These are phyloP conservation scores for Hyposoter didymator DNA, from an alignment of 2,888 invertebrate species.

Conservation along the genomic window DNA sequence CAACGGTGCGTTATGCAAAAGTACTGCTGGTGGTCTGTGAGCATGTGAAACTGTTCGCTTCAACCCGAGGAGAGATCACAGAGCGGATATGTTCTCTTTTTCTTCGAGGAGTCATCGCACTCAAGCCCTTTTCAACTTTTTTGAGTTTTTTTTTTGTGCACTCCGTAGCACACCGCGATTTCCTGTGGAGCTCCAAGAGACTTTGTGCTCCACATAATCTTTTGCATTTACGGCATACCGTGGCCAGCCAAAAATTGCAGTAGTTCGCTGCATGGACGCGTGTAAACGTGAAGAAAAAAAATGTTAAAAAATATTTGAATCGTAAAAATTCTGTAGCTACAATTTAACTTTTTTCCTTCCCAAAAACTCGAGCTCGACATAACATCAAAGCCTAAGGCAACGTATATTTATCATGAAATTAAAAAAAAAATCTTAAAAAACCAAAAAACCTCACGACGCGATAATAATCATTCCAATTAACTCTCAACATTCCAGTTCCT, in stretches of 20 bases:
- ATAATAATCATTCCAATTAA: background rate
- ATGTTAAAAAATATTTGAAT: background rate
- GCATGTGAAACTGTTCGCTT: slow-evolving; percentile 62
- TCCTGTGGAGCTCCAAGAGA: slow-evolving; percentile 36
- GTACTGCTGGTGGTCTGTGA: slow-evolving; percentile 62
- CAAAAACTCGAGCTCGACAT: background rate
- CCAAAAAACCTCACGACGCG: background rate
- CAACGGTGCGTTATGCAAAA: slow-evolving; percentile 43
- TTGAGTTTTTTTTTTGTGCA: background rate
- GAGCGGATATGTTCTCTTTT: slow-evolving; percentile 72
- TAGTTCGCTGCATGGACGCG: slow-evolving; percentile 1
- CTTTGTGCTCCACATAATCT: slow-evolving; percentile 27
- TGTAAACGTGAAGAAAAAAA: background rate
- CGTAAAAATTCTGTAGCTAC: background rate
- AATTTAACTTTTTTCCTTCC: background rate
- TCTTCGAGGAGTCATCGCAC: slow-evolving; percentile 74
- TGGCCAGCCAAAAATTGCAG: slow-evolving; percentile 31
- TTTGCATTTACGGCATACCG: slow-evolving; percentile 19
- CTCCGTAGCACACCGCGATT: slow-evolving; percentile 53
- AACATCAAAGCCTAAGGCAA: no score
- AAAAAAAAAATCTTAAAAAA: background rate
- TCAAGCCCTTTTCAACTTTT: slow-evolving; percentile 68
- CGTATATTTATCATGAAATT: background rate
- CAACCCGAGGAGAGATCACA: slow-evolving; percentile 68
- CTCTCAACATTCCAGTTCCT: background rate